Percentiles rank a stretch among this genome's conserved stretches.
These are phyloP conservation scores for Clarias gariepinus DNA, from an alignment of 2,113 vertebrate species.

Conservation along the genomic window DNA sequence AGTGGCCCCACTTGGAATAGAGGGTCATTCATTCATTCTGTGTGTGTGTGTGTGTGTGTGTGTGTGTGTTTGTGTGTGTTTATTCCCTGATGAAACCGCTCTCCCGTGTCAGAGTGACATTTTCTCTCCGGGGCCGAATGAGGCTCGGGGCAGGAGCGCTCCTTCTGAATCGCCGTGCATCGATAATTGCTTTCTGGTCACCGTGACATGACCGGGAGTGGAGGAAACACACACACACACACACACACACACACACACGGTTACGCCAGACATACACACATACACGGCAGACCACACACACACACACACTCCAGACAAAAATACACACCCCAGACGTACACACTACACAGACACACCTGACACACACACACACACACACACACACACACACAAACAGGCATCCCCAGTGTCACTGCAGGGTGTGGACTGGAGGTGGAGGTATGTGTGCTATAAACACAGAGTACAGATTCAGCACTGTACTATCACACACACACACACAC, in stretches of 20 bases:
- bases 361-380: not conserved
- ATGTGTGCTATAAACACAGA: not conserved
- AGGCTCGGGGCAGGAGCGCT: conserved; percentile 37
- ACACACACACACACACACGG: conserved; percentile 42
- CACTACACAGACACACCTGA: not conserved
- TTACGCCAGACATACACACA: not conserved
- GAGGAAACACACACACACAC: conserved; percentile 23
- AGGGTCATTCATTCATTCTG: not conserved
- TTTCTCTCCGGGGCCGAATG: conserved; percentile 50
- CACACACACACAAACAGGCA: not conserved
- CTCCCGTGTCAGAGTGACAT: conserved; percentile 75
- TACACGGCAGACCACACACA: not conserved
- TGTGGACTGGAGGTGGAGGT: not conserved
- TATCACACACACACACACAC: not conserved
- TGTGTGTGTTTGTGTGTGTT: conserved; percentile 42
- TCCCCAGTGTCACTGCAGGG: not conserved
- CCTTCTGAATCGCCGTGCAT: conserved; percentile 59
- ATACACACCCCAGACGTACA: not conserved
- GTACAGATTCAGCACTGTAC: not conserved
- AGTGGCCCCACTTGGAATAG: not conserved
- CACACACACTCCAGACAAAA: not conserved
- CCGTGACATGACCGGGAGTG: conserved; percentile 67
- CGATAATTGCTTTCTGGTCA: conserved; percentile 79
- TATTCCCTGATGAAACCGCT: conserved; percentile 62
- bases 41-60: conserved; percentile 37